Conservation (phyloP, 2,888 invertebrate genomes). For the Schrankia costaestrigalis region DNA sequence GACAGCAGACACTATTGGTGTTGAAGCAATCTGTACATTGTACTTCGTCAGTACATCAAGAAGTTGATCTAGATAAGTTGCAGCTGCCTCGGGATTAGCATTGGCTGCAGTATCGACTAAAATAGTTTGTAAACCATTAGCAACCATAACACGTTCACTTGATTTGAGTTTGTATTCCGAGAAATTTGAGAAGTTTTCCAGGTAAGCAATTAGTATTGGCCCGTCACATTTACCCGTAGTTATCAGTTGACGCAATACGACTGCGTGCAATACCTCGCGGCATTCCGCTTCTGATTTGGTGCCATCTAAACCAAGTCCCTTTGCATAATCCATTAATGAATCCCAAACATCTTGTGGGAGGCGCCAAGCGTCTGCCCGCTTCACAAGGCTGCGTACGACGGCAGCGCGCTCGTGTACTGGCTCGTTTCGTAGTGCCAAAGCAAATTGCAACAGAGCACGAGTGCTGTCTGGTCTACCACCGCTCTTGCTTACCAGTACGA, state of each 20-base stretch:
- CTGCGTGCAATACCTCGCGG: conserved; percentile 55
- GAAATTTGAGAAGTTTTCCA: conserved; percentile 43
- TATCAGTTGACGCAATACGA: conserved; percentile 47
- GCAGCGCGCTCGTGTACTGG: conserved; percentile 51
- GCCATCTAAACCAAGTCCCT: conserved; percentile 56
- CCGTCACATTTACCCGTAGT: conserved; percentile 21
- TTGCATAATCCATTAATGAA: conserved; percentile 43
- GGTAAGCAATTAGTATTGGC: conserved; percentile 34
- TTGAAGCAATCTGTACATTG: conserved; percentile 29
- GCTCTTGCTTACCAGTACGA: conserved; percentile 62
- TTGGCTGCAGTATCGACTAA: conserved; percentile 29
- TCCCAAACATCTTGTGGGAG: conserved; percentile 46
- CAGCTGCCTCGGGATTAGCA: conserved; percentile 14
- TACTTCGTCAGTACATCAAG: conserved; percentile 40
- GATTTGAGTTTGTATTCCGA: conserved; percentile 41
- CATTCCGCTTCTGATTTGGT: conserved; percentile 38
- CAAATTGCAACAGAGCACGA: conserved; percentile 41
- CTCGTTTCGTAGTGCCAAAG: conserved; percentile 48
- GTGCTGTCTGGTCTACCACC: conserved; percentile 47
- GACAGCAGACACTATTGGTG: conserved; percentile 33
- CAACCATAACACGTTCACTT: conserved; percentile 36
- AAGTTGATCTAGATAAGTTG: conserved; percentile 25
- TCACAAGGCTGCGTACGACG: conserved; percentile 56
- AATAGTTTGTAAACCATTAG: conserved; percentile 24
- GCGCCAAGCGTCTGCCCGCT: conserved; percentile 54